These are phyloP conservation scores for Paramacrobiotus metropolitanus DNA, from an alignment of 1,140 invertebrate genomes.

Conservation along the genomic window DNA sequence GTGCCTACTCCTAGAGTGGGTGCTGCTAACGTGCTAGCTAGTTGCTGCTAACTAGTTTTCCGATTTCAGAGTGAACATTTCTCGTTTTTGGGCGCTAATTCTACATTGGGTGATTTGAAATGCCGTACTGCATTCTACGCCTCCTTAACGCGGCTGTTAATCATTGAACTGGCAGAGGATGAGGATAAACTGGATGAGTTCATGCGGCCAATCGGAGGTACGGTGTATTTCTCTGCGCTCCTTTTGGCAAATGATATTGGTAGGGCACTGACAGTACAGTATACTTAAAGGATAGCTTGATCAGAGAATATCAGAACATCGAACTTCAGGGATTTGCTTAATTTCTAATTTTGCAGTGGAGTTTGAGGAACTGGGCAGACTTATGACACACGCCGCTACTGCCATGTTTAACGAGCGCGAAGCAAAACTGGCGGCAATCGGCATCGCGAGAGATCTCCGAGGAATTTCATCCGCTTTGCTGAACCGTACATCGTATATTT, in stretches of 20 bases:
- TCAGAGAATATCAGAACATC: no score
- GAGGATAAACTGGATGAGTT: slow-evolving; percentile 87
- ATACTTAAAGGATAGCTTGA: no score
- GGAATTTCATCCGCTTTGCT: slow-evolving; percentile 87
- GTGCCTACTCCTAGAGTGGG: no score
- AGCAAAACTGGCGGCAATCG: slow-evolving; percentile 80
- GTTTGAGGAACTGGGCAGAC: slow-evolving; percentile 6
- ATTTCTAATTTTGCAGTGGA: slow-evolving; percentile 1
- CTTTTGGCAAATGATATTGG: no score
- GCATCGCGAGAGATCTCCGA: slow-evolving; percentile 69
- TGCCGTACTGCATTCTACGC: slow-evolving; percentile 92
- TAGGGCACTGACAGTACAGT: no score
- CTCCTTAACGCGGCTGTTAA: slow-evolving; percentile 69
- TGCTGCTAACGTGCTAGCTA: no score
- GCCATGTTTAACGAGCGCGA: slow-evolving; percentile 53
- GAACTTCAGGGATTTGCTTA: no score
- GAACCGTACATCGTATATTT: slow-evolving; percentile 85
- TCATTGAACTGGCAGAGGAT: slow-evolving; percentile 91
- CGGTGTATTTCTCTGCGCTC: no score
- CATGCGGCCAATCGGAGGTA: slow-evolving; percentile 80
- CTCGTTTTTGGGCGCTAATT: slow-evolving; percentile 74
- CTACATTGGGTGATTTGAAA: slow-evolving; percentile 67
- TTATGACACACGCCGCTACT: slow-evolving; percentile 13
- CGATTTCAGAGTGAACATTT: slow-evolving; percentile 85
- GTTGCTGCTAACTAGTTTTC: no score